phyloP scores from a whole-genome alignment of 2,888 invertebrate species.

The Catotricha subobsoleta region DNA sequence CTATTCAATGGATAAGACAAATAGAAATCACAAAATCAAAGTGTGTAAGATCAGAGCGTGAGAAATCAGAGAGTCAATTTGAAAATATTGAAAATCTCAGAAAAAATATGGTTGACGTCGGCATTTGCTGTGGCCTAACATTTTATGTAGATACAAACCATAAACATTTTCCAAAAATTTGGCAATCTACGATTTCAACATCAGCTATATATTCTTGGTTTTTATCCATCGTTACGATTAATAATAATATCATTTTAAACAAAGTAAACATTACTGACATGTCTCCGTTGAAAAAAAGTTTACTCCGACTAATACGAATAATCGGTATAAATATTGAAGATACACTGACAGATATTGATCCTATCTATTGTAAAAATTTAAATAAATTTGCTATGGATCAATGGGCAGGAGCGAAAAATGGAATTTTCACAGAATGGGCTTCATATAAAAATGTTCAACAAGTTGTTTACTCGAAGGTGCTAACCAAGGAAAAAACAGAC shows the following conservation, averaged over 20 bases:
- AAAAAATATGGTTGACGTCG: no score
- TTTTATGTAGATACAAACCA: no score
- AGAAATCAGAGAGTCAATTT: no score
- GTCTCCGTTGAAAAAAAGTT: neutral
- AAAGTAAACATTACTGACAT: neutral
- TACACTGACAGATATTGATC: neutral
- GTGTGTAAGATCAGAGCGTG: no score
- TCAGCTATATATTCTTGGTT: no score
- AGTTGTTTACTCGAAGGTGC: neutral
- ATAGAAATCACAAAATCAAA: constrained; percentile 1
- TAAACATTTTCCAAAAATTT: no score
- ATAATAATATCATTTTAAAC: neutral
- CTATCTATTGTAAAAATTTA: neutral
- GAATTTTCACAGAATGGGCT: neutral
- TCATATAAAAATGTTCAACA: neutral
- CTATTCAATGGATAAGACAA: neutral
- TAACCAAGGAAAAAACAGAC: neutral
- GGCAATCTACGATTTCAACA: no score
- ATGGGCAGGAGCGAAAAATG: neutral
- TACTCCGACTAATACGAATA: neutral
- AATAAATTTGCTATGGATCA: neutral
- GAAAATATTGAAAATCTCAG: no score
- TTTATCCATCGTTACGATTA: neutral
- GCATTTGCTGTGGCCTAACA: no score
- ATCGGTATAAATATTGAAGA: neutral